Evolutionary conservation across 2,888 invertebrate species (phyloP).

Genomic region (Cloeon dipterum): DNA sequence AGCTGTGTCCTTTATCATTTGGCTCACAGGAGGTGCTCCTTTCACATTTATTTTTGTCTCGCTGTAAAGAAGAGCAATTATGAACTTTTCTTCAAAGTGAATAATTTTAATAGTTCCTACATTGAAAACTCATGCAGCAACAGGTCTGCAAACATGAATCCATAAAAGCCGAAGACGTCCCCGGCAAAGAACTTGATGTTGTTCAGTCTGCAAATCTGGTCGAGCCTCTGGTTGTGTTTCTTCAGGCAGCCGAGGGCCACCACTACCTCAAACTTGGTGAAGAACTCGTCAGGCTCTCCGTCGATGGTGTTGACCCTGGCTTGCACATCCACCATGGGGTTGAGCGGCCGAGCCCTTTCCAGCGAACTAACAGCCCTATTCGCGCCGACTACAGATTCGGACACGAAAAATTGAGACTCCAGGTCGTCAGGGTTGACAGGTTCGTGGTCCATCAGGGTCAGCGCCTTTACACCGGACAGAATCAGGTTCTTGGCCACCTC

Average conservation of each 20-base stretch:
- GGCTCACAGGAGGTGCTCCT: no score
- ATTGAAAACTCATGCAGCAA: conserved; percentile 57
- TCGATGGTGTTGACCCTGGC: conserved; percentile 37
- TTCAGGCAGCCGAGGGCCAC: conserved; percentile 53
- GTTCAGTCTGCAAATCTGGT: conserved; percentile 46
- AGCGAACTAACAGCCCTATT: no score
- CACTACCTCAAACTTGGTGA: conserved; percentile 55
- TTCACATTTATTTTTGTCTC: no score
- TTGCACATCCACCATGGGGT: conserved; percentile 74
- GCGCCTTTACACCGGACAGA: conserved; percentile 72
- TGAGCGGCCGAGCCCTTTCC: conserved; percentile 55
- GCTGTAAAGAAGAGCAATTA: no score
- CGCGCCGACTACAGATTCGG: no score
- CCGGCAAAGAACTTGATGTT: conserved; percentile 69
- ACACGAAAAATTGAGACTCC: conserved; percentile 67
- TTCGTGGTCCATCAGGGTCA: conserved; percentile 63
- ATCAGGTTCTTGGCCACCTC: conserved; percentile 93
- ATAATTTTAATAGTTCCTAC: conserved; percentile 24
- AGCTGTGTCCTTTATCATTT: conserved; percentile 24
- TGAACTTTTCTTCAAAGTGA: neutral
- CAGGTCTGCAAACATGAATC: conserved; percentile 77
- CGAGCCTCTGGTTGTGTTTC: conserved; percentile 46
- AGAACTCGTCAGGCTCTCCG: conserved; percentile 45
- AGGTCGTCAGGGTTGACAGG: conserved; percentile 44
- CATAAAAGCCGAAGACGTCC: conserved; percentile 84